Evolutionary conservation across 1,140 invertebrate genomes (phyloP).

Genomic region (Rhopalosiphum padi): DNA sequence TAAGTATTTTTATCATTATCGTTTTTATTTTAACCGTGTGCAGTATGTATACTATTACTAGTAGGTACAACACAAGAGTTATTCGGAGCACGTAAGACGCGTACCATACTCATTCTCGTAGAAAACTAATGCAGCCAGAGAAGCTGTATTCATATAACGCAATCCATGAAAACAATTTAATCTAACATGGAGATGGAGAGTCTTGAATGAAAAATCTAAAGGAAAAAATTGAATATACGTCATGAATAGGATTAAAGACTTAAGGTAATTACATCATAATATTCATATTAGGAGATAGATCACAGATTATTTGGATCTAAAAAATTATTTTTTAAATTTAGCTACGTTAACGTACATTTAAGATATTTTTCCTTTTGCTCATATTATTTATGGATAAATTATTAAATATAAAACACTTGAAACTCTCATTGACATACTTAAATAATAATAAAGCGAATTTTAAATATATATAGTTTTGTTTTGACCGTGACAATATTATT

Average conservation of each 20-base stretch:
- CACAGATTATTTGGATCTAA: not conserved
- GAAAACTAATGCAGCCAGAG: not conserved
- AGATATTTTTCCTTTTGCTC: not conserved
- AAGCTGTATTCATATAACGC: not conserved
- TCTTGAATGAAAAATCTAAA: not conserved
- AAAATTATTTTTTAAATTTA: not conserved
- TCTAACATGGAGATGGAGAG: not conserved
- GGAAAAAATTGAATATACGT: not conserved
- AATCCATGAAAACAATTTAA: not conserved
- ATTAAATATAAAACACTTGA: not conserved
- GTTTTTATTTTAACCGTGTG: not conserved
- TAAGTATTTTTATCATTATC: constrained; percentile 7
- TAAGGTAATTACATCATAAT: not conserved
- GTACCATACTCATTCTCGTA: not conserved
- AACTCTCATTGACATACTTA: not conserved
- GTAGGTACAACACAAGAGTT: not conserved
- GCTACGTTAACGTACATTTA: not conserved
- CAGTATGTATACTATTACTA: not conserved
- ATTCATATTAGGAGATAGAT: not conserved
- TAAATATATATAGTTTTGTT: not conserved
- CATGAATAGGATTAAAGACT: not conserved
- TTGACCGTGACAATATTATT: too few species aligned
- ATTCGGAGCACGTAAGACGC: not conserved
- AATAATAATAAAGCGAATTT: not conserved
- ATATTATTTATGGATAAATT: not conserved